These are phyloP conservation scores for Nebria brevicollis DNA, from an alignment of 2,888 invertebrate genomes.

Conservation along the genomic window DNA sequence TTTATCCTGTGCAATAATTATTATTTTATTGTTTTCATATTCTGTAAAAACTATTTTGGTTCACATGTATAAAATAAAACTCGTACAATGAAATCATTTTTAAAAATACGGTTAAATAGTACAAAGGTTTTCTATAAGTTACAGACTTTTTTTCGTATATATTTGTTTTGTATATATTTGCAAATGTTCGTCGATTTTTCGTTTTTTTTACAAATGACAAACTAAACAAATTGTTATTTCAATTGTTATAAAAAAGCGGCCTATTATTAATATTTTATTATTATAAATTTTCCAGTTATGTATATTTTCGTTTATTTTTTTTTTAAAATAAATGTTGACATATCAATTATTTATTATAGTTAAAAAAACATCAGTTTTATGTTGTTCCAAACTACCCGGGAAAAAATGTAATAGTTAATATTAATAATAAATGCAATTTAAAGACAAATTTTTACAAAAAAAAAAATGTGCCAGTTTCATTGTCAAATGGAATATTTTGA, in stretches of 20 bases:
- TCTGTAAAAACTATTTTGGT: conserved; percentile 7
- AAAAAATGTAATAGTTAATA: conserved; percentile 10
- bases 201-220: conserved; percentile 48
- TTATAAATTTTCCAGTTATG: conserved; percentile 34
- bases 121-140: conserved; percentile 41
- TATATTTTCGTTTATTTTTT: conserved; percentile 43
- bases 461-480: conserved; percentile 44
- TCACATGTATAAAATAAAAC: conserved; percentile 38
- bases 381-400: conserved; percentile 18
- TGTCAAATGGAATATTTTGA: conserved; percentile 26
- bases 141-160: conserved; percentile 34
- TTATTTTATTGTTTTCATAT: conserved; percentile 5
- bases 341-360: conserved; percentile 51
- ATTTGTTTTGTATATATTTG: conserved; percentile 48
- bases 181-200: conserved; percentile 45
- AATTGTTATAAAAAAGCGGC: conserved; percentile 46
- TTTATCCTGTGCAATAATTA: conserved; percentile 37
- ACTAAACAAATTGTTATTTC: conserved; percentile 37
- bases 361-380: conserved; percentile 30
- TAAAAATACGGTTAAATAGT: conserved; percentile 38
- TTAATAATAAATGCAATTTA: conserved; percentile 1
- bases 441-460: conserved; percentile 21
- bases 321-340: conserved; percentile 55
- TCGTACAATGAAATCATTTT: conserved; percentile 33
- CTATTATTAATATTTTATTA: conserved; percentile 18